phyloP scores from a whole-genome alignment of 2,888 invertebrate species.

The Brachyptera risi region DNA sequence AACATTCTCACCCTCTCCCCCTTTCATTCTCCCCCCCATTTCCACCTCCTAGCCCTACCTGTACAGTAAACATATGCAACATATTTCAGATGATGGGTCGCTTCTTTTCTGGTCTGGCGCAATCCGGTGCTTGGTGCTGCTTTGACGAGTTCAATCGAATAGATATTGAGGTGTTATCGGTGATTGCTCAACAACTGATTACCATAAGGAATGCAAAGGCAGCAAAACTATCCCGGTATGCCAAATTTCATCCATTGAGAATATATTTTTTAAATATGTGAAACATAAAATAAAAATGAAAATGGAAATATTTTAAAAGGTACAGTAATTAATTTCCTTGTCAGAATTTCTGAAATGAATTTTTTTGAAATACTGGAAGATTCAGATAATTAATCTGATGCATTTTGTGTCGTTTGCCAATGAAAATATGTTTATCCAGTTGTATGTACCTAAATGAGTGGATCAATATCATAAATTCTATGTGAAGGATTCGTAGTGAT shows the following conservation, averaged over 20 bases:
- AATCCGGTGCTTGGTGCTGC: slow-evolving; percentile 89
- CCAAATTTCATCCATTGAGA: no score
- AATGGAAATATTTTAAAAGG: neutral
- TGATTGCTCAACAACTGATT: slow-evolving; percentile 85
- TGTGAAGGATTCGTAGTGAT: no score
- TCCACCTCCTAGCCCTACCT: no score
- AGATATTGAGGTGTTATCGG: slow-evolving; percentile 84
- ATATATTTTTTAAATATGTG: no score
- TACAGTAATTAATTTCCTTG: neutral
- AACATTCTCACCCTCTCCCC: no score
- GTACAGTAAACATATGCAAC: no score
- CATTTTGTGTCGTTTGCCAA: neutral
- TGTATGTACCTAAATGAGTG: no score
- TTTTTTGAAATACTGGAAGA: neutral
- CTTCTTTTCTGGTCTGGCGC: slow-evolving; percentile 84
- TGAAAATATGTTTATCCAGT: no score
- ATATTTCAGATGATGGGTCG: slow-evolving; percentile 77
- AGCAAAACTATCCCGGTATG: slow-evolving; percentile 53
- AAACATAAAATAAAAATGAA: neutral
- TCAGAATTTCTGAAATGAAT: no score
- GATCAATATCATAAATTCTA: no score
- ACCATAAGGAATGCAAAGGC: slow-evolving; percentile 84
- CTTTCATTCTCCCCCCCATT: no score
- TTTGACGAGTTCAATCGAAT: slow-evolving; percentile 91
- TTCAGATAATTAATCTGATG: no score